A percentile compares a stretch with the other conserved stretches of the same genome.
Conservation (phyloP, 2,888 invertebrate genomes). For the Pristionchus maxplancki region DNA sequence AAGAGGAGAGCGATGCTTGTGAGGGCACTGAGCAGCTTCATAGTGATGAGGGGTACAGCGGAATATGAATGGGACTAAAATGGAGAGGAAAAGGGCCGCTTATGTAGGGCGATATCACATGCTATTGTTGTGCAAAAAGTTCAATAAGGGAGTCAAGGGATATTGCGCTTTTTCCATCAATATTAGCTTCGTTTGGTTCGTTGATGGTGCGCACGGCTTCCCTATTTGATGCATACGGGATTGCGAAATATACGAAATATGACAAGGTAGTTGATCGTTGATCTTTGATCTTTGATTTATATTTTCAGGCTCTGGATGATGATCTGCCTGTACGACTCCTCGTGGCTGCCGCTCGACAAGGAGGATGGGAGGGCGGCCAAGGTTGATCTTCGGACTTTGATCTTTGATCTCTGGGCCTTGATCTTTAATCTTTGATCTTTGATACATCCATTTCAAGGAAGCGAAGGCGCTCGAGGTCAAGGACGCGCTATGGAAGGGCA, state of each 20-base stretch:
- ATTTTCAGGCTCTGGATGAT: conserved; percentile 32
- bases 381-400: background rate
- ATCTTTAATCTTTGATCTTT: background rate
- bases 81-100: background rate
- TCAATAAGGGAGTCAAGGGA: background rate
- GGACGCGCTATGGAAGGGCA: conserved; percentile 21
- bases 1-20: background rate
- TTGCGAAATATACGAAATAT: too few relatives aligned
- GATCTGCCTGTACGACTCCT: conserved; percentile 18
- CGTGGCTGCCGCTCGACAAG: background rate
- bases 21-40: background rate
- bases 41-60: too few relatives aligned
- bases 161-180: background rate
- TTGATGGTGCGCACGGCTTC: too few relatives aligned
- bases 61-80: too few relatives aligned
- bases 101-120: background rate
- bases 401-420: background rate
- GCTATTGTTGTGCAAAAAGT: background rate
- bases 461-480: background rate
- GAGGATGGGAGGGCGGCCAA: background rate
- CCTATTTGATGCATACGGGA: too few relatives aligned
- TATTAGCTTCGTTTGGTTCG: too few relatives aligned
- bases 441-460: background rate
- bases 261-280: too few relatives aligned
- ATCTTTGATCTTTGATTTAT: background rate